Conservation (phyloP, 1,140 invertebrate genomes). For the Melanaphis sacchari region DNA sequence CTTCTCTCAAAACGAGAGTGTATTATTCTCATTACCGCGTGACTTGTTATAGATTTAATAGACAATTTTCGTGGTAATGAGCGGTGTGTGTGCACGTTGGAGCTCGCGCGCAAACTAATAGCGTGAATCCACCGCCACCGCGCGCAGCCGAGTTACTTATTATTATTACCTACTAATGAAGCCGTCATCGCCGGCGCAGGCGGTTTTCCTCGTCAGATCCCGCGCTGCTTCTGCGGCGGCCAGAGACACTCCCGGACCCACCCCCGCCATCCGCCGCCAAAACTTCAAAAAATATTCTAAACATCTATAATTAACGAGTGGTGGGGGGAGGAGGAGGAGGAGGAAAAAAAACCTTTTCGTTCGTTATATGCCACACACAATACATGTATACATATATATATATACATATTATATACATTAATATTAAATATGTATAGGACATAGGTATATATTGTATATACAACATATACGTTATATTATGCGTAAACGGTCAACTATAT, state of each 20-base stretch:
- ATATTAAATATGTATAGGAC: no score
- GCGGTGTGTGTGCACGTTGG: neutral
- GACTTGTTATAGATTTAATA: constrained; percentile 55
- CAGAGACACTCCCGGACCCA: neutral
- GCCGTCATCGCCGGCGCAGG: neutral
- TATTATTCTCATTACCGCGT: constrained; percentile 49
- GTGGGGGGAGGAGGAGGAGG: neutral
- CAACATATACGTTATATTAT: no score
- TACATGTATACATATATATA: no score
- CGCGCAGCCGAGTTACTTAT: neutral
- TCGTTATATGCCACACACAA: neutral
- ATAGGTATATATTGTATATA: no score
- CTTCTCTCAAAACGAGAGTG: no score
- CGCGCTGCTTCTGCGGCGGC: neutral
- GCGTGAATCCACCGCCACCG: neutral
- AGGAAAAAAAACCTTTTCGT: neutral
- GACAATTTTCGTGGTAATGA: constrained; percentile 54
- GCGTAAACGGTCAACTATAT: no score
- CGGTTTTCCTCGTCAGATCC: neutral
- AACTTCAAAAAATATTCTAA: neutral
- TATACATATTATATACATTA: no score
- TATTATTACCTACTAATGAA: constrained; percentile 33
- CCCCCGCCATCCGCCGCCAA: no score
- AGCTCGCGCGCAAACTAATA: constrained; percentile 37
- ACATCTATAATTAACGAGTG: neutral